A percentile compares a stretch with the other conserved stretches of the same genome.
Evolutionary conservation across 2,113 vertebrate genomes (phyloP).

Genomic region (Fulmarus glacialis): DNA sequence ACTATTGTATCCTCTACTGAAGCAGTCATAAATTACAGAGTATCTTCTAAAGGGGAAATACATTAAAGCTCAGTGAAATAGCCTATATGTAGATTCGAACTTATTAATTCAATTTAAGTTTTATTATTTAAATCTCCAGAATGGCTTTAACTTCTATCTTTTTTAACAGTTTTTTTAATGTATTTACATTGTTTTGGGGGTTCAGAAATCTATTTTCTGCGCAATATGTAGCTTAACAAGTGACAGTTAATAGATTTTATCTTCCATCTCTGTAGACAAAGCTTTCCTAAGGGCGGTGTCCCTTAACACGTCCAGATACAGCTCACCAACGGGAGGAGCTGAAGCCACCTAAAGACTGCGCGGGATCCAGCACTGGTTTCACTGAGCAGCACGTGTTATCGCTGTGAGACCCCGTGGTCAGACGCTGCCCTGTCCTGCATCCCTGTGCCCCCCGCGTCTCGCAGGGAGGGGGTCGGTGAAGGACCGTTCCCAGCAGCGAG

Average conservation of each 20-base stretch:
- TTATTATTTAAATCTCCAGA: not conserved
- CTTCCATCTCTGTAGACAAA: not conserved
- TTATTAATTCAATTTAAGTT: conserved; percentile 51
- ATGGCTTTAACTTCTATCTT: not conserved
- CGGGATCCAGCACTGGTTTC: not conserved
- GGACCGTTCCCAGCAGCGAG: not conserved
- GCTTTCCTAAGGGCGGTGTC: not conserved
- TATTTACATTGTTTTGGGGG: not conserved
- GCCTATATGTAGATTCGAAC: conserved; percentile 9
- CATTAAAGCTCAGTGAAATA: conserved; percentile 26
- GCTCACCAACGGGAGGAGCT: not conserved
- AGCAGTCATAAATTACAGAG: not conserved
- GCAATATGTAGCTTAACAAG: not conserved
- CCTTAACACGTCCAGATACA: not conserved
- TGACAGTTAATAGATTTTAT: not conserved
- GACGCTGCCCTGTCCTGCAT: not conserved
- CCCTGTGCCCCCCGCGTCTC: rapidly evolving
- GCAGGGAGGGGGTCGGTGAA: no score
- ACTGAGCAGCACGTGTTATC: rapidly evolving
- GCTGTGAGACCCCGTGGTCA: rapidly evolving
- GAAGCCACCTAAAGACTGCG: not conserved
- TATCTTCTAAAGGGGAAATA: conserved; percentile 5
- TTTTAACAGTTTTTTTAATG: not conserved
- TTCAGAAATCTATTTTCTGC: not conserved
- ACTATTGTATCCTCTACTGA: conserved; percentile 23